Base-by-base conservation (phyloP, 2,113 vertebrate species). In the Vulpes vulpes region DNA sequence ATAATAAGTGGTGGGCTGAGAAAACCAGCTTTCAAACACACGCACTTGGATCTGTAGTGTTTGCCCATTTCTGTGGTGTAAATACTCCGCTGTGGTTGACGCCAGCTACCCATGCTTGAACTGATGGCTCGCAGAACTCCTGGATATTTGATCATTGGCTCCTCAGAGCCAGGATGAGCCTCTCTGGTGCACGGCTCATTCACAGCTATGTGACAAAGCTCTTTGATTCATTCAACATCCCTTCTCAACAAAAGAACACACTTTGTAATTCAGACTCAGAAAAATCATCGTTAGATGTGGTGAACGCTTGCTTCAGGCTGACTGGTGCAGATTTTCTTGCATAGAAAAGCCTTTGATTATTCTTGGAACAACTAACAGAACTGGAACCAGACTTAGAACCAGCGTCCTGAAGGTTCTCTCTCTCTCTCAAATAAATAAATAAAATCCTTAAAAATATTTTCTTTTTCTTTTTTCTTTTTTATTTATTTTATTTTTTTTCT, bases 161-260 rank as follows among this genome's bases (percentile, higher is more conserved):
- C 14, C 12, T 3, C 25, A 57, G 27, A 43, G 71, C 51, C 53
- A 4, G 20, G 43, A 35, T 22, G 43, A 64, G 43, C 17, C 11
- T 5, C 27, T 69, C 17, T 9, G 22, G 8, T 8, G 0, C 1
- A 59, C 2, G 0, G 6, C 23, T 69, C 12, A 16, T 20, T 25
- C 14, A 82, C 2, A 16, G 8, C 2, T 3, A 16, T 51, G 62
- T 53, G 35, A 32, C 27, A 25, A 11, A 2, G 5, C 22, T 3
- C 22, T 59, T 60, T 8, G 62, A 10, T 7, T 3, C 19, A 30
- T 8, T 59, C 27, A 43, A 78, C 25, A 35, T 3, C 59, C 22
- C 5, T 74, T 35, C 59, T 62, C 80, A 35, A 55, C 49, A 38
- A 55, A 64, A 43, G 59, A 78, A 27, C 17, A 23, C 17, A 22